Percentiles rank a stretch among this genome's conserved stretches.
phyloP scores from a whole-genome alignment of 92 coral and sea anemone genomes.

The Porites lobata region DNA sequence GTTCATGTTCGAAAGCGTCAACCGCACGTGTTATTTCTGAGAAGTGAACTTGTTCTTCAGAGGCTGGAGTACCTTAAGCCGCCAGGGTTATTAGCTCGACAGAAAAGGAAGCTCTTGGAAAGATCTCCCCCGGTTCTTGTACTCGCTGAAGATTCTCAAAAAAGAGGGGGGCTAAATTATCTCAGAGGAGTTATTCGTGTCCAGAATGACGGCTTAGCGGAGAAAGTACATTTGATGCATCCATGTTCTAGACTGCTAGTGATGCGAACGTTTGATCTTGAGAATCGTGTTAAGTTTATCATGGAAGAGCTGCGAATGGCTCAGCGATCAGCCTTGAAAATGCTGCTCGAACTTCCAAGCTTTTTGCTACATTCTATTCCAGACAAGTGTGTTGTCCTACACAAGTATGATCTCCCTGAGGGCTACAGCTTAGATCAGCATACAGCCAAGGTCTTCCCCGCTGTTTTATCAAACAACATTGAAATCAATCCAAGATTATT shows the following conservation, averaged over 20 bases:
- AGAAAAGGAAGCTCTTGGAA: constrained; percentile 81
- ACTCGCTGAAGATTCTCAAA: constrained; percentile 59
- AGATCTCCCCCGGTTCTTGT: constrained; percentile 79
- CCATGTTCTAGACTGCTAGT: constrained; percentile 70
- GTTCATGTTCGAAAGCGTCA: constrained; percentile 75
- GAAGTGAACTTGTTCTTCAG: constrained; percentile 81
- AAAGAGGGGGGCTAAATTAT: constrained; percentile 66
- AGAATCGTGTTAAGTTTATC: constrained; percentile 64
- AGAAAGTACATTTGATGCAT: constrained; percentile 72
- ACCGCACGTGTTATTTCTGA: constrained; percentile 77
- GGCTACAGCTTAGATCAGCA: constrained; percentile 84
- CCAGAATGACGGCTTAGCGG: constrained; percentile 37
- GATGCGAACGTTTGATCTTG: constrained; percentile 64
- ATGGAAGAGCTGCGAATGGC: constrained; percentile 89
- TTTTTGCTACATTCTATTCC: constrained; percentile 66
- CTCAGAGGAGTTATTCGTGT: constrained; percentile 75
- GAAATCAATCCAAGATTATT: constrained; percentile 68
- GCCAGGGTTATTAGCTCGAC: constrained; percentile 71
- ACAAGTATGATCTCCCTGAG: constrained; percentile 71
- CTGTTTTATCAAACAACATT: constrained; percentile 54
- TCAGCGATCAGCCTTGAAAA: constrained; percentile 69
- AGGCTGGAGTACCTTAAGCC: constrained; percentile 78
- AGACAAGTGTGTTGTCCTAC: constrained; percentile 72
- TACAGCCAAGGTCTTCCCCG: constrained; percentile 83
- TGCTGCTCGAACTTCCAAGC: constrained; percentile 75